Conservation (phyloP, 2,797 vertebrate genomes). For the Myotis planiceps region DNA sequence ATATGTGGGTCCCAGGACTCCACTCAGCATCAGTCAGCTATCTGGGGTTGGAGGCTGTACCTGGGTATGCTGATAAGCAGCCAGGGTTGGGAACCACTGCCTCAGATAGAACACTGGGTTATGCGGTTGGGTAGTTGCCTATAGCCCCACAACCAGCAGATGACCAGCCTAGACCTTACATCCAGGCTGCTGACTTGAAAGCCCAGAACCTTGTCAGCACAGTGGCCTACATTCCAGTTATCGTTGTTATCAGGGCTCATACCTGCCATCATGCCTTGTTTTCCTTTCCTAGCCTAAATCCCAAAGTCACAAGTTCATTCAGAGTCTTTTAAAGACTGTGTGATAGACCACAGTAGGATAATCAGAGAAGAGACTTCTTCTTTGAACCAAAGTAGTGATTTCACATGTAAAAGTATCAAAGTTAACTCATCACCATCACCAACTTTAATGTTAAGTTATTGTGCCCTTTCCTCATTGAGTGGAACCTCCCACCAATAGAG, state of each 20-base stretch:
- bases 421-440: not conserved
- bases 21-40: not conserved
- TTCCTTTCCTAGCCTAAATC: not conserved
- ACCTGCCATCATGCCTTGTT: not conserved
- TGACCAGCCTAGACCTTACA: too few relatives aligned
- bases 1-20: not conserved
- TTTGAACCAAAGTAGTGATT: not conserved
- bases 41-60: not conserved
- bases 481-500: not conserved
- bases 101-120: not conserved
- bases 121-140: not conserved
- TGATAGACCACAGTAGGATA: not conserved
- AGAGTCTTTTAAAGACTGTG: not conserved
- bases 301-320: not conserved
- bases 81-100: not conserved
- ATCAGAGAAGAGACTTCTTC: not conserved
- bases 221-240: not conserved
- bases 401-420: not conserved
- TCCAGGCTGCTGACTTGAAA: not conserved
- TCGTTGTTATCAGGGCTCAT: not conserved
- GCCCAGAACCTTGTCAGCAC: not conserved
- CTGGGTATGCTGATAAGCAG: not conserved
- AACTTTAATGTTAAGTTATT: not conserved
- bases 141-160: not conserved
- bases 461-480: not conserved